Percentiles rank a stretch among this genome's conserved stretches.
phyloP scores from a whole-genome alignment of 2,797 vertebrate genomes.

The Silurus lanzhouensis region DNA sequence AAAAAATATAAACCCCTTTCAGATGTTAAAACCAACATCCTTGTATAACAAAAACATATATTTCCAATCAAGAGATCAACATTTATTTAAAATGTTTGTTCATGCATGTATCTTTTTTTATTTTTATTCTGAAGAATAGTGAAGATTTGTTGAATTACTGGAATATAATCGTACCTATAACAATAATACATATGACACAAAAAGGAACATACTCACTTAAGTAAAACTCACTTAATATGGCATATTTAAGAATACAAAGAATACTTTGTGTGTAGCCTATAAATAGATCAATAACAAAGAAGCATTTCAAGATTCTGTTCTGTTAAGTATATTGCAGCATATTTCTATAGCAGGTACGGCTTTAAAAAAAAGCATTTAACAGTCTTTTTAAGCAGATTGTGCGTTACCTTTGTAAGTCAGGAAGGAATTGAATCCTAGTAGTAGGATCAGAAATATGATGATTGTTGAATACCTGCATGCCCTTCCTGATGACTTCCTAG shows the following conservation, averaged over 20 bases:
- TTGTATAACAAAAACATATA: background rate
- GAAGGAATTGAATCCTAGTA: slow-evolving; percentile 67
- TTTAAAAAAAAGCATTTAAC: background rate
- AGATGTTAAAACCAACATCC: background rate
- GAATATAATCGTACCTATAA: background rate
- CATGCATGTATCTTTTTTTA: background rate
- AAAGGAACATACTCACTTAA: background rate
- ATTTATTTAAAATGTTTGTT: background rate
- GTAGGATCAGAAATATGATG: slow-evolving; percentile 71
- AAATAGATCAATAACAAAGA: background rate
- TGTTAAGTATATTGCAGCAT: background rate
- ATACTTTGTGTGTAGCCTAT: background rate
- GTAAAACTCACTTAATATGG: background rate
- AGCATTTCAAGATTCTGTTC: background rate
- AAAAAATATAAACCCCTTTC: background rate
- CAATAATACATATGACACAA: background rate
- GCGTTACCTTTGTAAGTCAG: slow-evolving; percentile 79
- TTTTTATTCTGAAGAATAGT: background rate
- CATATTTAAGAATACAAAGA: background rate
- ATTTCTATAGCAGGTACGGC: background rate
- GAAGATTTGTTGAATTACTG: background rate
- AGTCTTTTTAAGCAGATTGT: background rate
- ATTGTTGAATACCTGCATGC: slow-evolving; percentile 54
- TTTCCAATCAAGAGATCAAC: too few relatives aligned
- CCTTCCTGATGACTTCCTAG: slow-evolving; percentile 33